A percentile compares a stretch with the other conserved stretches of the same genome.
Conservation (phyloP, 1,140 invertebrate species). For the Dysdera silvatica region DNA sequence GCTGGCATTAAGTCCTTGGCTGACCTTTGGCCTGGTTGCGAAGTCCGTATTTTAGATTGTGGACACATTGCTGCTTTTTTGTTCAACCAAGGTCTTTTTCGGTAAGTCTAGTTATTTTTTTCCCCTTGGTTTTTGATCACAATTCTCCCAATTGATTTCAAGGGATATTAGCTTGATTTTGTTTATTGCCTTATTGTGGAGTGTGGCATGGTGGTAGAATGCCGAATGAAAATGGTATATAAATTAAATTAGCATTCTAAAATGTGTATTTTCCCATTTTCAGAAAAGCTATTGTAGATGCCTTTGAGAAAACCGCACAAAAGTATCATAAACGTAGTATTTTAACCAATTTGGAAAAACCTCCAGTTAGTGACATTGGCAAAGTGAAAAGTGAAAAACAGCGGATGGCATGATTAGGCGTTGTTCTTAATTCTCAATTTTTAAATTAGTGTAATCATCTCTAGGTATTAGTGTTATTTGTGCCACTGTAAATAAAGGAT, state of each 20-base stretch:
- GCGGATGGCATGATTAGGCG: no score
- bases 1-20: slow-evolving; percentile 69
- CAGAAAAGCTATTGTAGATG: slow-evolving; percentile 42
- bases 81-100: slow-evolving; percentile 73
- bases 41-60: slow-evolving; percentile 74
- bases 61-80: slow-evolving; percentile 88
- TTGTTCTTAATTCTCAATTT: no score
- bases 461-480: no score
- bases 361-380: no score
- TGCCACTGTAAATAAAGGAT: no score
- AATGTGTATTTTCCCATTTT: slow-evolving; percentile 19
- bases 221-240: neutral
- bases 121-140: neutral
- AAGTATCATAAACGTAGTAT: slow-evolving; percentile 45
- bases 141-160: neutral
- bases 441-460: no score
- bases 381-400: no score
- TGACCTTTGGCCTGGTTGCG: slow-evolving; percentile 84
- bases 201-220: neutral
- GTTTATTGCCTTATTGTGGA: neutral
- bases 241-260: neutral
- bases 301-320: slow-evolving; percentile 47
- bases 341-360: no score
- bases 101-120: slow-evolving; percentile 50
- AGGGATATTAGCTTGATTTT: neutral